Conservation (phyloP, 2,888 invertebrate species). For the Pterobdella sp. region DNA sequence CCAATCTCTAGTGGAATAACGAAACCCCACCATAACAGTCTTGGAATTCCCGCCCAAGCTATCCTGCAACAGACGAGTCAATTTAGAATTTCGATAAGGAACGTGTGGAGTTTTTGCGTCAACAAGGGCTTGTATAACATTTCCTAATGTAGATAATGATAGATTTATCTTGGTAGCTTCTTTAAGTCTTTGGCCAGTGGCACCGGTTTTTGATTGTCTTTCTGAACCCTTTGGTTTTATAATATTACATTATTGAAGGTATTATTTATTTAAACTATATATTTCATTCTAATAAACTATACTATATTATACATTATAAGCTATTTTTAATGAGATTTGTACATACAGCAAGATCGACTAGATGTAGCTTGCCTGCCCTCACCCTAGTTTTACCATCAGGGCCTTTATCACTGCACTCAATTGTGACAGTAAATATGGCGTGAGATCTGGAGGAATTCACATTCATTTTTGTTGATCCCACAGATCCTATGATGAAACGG, state of each 20-base stretch:
- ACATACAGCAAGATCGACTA: slow-evolving; percentile 89
- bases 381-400: slow-evolving; percentile 77
- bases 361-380: slow-evolving; percentile 88
- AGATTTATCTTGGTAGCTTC: slow-evolving; percentile 97
- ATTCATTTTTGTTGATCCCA: slow-evolving; percentile 91
- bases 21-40: slow-evolving; percentile 53
- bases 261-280: no score
- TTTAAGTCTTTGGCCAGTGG: slow-evolving; percentile 79
- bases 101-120: slow-evolving; percentile 95
- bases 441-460: slow-evolving; percentile 90
- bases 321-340: not conserved
- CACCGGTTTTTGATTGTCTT: slow-evolving; percentile 90
- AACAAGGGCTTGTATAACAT: slow-evolving; percentile 93
- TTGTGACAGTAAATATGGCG: slow-evolving; percentile 93
- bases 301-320: no score
- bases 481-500: slow-evolving; percentile 11
- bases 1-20: no score
- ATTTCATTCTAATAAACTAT: no score
- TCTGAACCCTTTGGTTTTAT: slow-evolving; percentile 72
- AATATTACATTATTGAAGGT: not conserved
- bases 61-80: slow-evolving; percentile 78
- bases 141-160: slow-evolving; percentile 89
- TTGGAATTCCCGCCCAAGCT: slow-evolving; percentile 82
- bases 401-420: slow-evolving; percentile 81
- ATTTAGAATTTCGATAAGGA: slow-evolving; percentile 93